Evolutionary conservation across 2,888 invertebrate genomes (phyloP).

Genomic region (Gnatocerus cornutus): DNA sequence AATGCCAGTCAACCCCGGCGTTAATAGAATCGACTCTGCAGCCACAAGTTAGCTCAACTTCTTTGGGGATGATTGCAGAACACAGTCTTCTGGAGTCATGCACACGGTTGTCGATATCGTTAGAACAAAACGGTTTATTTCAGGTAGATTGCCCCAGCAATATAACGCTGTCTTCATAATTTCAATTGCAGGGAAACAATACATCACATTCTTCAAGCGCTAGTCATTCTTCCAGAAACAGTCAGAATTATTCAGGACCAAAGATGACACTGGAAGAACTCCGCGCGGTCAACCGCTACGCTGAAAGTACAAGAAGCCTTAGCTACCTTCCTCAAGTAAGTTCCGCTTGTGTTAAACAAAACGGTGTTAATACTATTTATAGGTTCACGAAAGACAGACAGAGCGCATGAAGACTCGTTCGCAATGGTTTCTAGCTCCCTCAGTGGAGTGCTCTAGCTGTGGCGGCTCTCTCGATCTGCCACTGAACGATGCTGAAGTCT

Average conservation of each 20-base stretch:
- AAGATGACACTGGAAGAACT: slow-evolving; percentile 89
- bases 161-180: slow-evolving; percentile 4
- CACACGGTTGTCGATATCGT: slow-evolving; percentile 88
- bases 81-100: slow-evolving; percentile 90
- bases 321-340: slow-evolving; percentile 93
- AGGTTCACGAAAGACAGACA: slow-evolving; percentile 97
- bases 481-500: slow-evolving; percentile 68
- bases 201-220: slow-evolving; percentile 83
- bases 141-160: slow-evolving; percentile 71
- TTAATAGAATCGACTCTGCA: slow-evolving; percentile 79
- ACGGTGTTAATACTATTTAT: slow-evolving; percentile 59
- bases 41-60: slow-evolving; percentile 76
- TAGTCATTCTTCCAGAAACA: slow-evolving; percentile 80
- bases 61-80: slow-evolving; percentile 89
- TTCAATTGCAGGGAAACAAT: slow-evolving; percentile 67
- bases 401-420: slow-evolving; percentile 97
- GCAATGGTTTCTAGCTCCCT: slow-evolving; percentile 95
- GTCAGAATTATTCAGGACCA: slow-evolving; percentile 75
- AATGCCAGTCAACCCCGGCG: slow-evolving; percentile 92
- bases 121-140: slow-evolving; percentile 87
- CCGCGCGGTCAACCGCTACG: slow-evolving; percentile 90
- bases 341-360: slow-evolving; percentile 47
- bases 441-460: slow-evolving; percentile 71
- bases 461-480: slow-evolving; percentile 71
- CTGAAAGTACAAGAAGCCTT: slow-evolving; percentile 92